Percentiles rank a stretch among this genome's conserved stretches.
Conservation (phyloP, 2,113 vertebrate genomes). For the Chloropsis hardwickii region DNA sequence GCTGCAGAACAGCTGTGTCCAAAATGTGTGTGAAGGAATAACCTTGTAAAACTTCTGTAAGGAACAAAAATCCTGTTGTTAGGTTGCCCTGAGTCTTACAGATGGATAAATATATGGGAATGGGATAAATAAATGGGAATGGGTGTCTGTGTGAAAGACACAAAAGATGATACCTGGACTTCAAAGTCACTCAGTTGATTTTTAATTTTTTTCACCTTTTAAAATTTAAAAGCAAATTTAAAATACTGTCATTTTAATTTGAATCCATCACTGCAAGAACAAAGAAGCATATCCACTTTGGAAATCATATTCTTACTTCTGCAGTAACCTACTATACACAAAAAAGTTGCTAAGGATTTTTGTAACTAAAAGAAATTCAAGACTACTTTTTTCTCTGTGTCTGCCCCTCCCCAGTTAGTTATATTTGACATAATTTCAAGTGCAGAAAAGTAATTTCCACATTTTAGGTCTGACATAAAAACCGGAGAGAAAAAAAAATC, state of each 20-base stretch:
- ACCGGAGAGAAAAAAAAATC: background rate
- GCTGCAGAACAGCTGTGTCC: background rate
- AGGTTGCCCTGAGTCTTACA: background rate
- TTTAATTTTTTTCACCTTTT: background rate
- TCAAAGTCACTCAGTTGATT: background rate
- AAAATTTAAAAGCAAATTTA: background rate
- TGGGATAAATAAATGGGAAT: background rate
- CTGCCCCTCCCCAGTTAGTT: background rate
- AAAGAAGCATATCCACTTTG: background rate
- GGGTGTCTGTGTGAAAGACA: background rate
- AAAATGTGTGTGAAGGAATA: background rate
- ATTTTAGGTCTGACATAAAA: background rate
- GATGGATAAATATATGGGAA: background rate
- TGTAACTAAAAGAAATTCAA: background rate
- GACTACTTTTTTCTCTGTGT: background rate
- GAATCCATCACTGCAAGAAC: background rate
- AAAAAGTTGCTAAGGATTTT: background rate
- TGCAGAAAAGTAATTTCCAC: background rate
- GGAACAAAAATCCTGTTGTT: background rate
- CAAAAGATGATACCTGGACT: background rate
- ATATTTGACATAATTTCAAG: background rate
- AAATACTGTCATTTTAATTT: background rate
- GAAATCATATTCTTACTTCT: background rate
- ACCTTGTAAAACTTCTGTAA: background rate
- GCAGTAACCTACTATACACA: background rate